Evolutionary conservation across 2,113 vertebrate genomes (phyloP), one percentile per base, ranked within the genome.

Genomic region (Passerina amoena): DNA sequence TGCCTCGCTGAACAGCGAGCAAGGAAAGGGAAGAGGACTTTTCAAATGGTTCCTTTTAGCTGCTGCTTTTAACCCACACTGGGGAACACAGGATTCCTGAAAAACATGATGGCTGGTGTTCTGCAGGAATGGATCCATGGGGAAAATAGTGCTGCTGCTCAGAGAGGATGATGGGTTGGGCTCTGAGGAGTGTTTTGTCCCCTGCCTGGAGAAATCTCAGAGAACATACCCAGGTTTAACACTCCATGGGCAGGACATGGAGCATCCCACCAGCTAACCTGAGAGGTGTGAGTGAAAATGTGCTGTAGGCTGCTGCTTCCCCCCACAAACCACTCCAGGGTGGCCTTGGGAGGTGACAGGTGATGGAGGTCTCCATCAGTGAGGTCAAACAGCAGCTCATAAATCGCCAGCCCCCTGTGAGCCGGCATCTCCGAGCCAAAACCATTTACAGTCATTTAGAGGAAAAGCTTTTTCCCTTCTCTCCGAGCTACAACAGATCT

Each of bases 401-500:
- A 70, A 64, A 59, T 60, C 23, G 3, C 44, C 18, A 4, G 27
- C 37, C 78, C 77, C 61, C 56, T 18, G 48, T 10, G 90, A 85
- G 70, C 23, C n/a, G 1, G 21, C 57, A 68, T n/a, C 78, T 16
- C 65, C 0, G 1, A 44, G 77, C 16, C 3, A 71, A 57, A 72
- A 78, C 11, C 72, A 27, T 72, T 86, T 82, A n/a, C n/a, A 81
- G 92, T 22, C 77, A 64, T 70, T 89, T 71, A 71, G 92, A 92
- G 79, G 53, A 80, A 92, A 96, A 80, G 93, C 76, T 86, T 88
- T 92, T 53, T 35, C 59, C 80, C 68, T 94, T 85, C 70, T 61
- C 92, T 75, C 69, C 12, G 2, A 94, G 91, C 79, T 94, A 89
- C 78, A 89, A 14, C 78, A 93, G 88, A 91, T 87, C 96, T 87